These are phyloP conservation scores for Acestrorhynchus altus DNA, from an alignment of 2,797 vertebrate species.

Conservation along the genomic window DNA sequence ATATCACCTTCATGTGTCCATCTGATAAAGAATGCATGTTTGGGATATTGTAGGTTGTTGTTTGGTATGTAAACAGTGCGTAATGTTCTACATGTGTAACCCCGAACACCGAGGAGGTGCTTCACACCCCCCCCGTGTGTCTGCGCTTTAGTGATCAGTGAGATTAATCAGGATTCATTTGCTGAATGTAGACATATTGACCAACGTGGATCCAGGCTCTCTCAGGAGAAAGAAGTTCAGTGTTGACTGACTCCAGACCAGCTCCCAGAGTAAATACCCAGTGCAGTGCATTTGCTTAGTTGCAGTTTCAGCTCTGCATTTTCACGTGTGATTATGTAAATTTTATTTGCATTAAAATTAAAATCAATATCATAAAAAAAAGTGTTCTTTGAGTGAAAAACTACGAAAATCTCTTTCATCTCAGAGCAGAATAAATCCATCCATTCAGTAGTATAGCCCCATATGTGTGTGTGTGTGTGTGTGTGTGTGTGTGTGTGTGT, in stretches of 20 bases:
- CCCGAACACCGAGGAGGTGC: neutral
- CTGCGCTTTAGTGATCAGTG: neutral
- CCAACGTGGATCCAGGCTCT: neutral
- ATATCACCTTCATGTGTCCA: no score
- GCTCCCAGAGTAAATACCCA: neutral
- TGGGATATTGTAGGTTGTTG: no score
- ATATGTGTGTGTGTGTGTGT: neutral
- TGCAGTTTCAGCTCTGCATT: neutral
- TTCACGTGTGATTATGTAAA: neutral
- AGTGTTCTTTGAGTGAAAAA: no score
- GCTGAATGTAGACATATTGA: neutral
- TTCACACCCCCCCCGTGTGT: neutral
- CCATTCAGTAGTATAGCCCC: neutral
- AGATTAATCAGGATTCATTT: conserved; percentile 4
- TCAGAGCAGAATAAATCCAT: no score
- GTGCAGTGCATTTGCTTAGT: neutral
- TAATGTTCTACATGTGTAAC: neutral
- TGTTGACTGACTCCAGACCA: neutral
- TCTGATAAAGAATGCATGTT: no score
- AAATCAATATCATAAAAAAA: no score
- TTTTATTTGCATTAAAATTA: no score
- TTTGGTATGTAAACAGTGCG: no score
- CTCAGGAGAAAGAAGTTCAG: neutral
- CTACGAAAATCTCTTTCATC: no score
- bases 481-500: conserved; percentile 20